Base-by-base conservation (phyloP, 35 echinoderm and acorn worm genomes). In the Apostichopus californicus region DNA sequence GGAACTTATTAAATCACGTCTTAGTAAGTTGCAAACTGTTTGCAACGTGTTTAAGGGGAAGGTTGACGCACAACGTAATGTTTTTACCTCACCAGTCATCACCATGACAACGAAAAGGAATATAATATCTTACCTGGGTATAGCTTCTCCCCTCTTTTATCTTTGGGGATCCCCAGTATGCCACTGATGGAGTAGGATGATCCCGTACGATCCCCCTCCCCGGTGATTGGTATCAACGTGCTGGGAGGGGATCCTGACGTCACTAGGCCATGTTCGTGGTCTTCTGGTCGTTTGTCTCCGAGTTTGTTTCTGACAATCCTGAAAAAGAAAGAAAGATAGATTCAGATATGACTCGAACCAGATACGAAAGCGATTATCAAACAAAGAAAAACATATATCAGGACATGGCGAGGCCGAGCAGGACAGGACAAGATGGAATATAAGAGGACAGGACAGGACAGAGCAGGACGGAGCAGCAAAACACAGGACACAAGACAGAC, bases 291-390 rank as follows among this genome's bases (percentile, higher is more conserved):
- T 86, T 99, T 99, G 84, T 99, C 97, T 26, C 93, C 93, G 6
- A 99, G 93, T 84, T 99, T 99, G 73, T 99, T 99, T 75, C 97
- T 60, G 60, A 99, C 97, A 61, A 99, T 99, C 87, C 97, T 98
- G 71, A 1, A 24, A 17, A 58, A 22, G 55, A 85, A 58, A 21
- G 0, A 85, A 22, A 5, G 17, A 13, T 59, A 6, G 34, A 54
- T 34, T 15, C 5, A 81, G 17, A 9, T 17, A 81, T 52, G 26
- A 53, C 6, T 28, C 17, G 5, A 8, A 61, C 58, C 58, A 9
- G 12, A 25, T 25, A 25, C 71, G 6, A 3, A 75, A 75, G 71
- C 15, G 17, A 20, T 75, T 6, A 68, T 68, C 11, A 0, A 9
- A 68, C 11, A 11, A 75, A 24, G 15, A 73, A n/a, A 73, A 18